A percentile compares a stretch with the other conserved stretches of the same genome.
Evolutionary conservation across 2,888 invertebrate genomes (phyloP).

Genomic region (Maniola hyperantus): DNA sequence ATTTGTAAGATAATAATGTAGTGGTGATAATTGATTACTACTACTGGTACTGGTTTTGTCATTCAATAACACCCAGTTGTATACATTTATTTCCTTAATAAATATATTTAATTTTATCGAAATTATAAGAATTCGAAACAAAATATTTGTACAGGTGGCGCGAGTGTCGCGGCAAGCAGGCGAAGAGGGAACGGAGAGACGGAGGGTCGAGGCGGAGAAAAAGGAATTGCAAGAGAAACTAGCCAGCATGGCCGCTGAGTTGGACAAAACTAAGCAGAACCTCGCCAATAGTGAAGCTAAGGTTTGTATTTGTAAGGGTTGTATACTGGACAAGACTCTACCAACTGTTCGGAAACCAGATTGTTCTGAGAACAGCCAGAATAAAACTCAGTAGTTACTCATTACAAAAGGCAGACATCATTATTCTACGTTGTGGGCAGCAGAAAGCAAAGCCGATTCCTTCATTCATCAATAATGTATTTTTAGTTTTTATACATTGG

Average conservation of each 20-base stretch:
- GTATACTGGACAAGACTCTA: not conserved
- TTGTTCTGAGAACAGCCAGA: too few species aligned
- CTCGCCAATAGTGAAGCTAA: constrained; percentile 87
- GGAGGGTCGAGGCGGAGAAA: constrained; percentile 87
- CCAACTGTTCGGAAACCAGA: too few species aligned
- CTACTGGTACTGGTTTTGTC: not conserved
- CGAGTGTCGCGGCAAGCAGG: constrained; percentile 92
- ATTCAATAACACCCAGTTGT: not conserved
- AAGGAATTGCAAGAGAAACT: constrained; percentile 86
- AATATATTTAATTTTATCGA: not conserved
- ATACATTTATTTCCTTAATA: not conserved
- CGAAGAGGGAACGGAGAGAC: constrained; percentile 91
- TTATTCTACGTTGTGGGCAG: too few species aligned
- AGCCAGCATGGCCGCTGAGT: constrained; percentile 83
- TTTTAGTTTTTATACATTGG: too few species aligned
- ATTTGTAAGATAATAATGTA: too few species aligned
- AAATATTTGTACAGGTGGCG: constrained; percentile 80
- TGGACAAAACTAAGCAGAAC: constrained; percentile 86
- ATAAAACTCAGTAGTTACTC: too few species aligned
- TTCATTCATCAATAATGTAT: too few species aligned
- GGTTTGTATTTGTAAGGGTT: too few species aligned
- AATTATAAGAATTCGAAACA: not conserved
- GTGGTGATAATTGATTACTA: too few species aligned
- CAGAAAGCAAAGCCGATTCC: too few species aligned
- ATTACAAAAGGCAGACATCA: too few species aligned